These are phyloP conservation scores for Hydra vulgaris DNA, from an alignment of 30 jellyfish, hydroid and myxozoan genomes.

Conservation along the genomic window DNA sequence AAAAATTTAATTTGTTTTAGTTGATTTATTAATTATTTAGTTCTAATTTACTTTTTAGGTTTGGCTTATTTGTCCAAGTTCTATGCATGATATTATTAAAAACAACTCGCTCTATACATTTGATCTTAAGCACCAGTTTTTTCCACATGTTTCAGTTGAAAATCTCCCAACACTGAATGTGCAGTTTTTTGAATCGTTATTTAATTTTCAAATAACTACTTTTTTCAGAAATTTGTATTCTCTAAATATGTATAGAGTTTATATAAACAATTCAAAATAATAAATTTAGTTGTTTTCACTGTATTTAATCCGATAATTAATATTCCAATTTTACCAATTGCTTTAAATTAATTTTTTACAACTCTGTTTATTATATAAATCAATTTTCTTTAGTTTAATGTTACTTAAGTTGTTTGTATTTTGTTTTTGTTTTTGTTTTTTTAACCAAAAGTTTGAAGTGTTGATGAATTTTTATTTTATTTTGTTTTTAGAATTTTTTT, in stretches of 20 bases:
- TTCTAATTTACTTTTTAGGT: not conserved
- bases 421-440: too few species aligned
- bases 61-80: not conserved
- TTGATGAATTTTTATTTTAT: too few species aligned
- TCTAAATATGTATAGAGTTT: not conserved
- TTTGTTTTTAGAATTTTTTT: too few species aligned
- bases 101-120: not conserved
- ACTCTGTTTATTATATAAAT: too few species aligned
- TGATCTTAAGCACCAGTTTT: not conserved
- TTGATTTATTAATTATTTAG: not conserved
- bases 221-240: not conserved
- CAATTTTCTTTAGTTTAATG: too few species aligned
- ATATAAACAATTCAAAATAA: not conserved
- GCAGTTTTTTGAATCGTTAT: not conserved
- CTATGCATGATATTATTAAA: not conserved
- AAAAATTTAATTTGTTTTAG: too few species aligned
- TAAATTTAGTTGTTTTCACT: too few species aligned
- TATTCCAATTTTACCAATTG: too few species aligned
- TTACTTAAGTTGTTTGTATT: too few species aligned
- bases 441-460: too few species aligned
- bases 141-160: conserved; percentile 13
- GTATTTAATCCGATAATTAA: too few species aligned
- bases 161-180: not conserved
- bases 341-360: too few species aligned
- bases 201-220: not conserved